Evolutionary conservation across 2,797 vertebrate genomes (phyloP).

Genomic region (Crotalus adamanteus): DNA sequence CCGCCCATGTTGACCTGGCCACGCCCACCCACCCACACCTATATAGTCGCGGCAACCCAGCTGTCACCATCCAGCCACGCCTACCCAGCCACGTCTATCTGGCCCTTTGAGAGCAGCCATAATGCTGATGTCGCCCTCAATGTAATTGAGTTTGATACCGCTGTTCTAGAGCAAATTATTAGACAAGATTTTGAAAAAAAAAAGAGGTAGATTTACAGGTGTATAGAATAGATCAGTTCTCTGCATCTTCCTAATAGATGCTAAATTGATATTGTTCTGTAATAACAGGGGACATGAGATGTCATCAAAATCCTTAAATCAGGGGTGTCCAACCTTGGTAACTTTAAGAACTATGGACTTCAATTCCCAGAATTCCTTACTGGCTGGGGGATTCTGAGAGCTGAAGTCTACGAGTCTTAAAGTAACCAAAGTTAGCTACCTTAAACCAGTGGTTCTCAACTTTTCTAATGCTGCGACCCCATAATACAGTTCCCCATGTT

Average conservation of each 20-base stretch:
- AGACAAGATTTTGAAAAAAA: not conserved
- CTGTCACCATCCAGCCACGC: no score
- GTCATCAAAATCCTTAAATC: not conserved
- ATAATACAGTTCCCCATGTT: no score
- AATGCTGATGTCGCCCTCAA: no score
- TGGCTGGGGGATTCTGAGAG: not conserved
- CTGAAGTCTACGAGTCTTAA: not conserved
- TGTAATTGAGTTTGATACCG: no score
- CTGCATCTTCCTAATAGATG: not conserved
- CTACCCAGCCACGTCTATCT: no score
- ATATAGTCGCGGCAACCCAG: no score
- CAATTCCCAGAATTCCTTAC: not conserved
- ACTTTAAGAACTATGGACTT: not conserved
- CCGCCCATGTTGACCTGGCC: no score
- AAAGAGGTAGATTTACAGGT: not conserved
- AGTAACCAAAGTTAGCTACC: not conserved
- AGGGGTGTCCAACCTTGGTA: not conserved
- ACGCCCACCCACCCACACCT: no score
- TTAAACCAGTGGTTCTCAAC: no score
- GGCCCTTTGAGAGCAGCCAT: no score
- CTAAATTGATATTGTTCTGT: not conserved
- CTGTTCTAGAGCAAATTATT: not conserved
- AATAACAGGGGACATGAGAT: not conserved
- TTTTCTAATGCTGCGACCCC: no score
- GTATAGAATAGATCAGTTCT: not conserved